These are phyloP conservation scores for Hyposmocoma kahamanoa DNA, from an alignment of 1,140 invertebrate genomes.

Conservation along the genomic window DNA sequence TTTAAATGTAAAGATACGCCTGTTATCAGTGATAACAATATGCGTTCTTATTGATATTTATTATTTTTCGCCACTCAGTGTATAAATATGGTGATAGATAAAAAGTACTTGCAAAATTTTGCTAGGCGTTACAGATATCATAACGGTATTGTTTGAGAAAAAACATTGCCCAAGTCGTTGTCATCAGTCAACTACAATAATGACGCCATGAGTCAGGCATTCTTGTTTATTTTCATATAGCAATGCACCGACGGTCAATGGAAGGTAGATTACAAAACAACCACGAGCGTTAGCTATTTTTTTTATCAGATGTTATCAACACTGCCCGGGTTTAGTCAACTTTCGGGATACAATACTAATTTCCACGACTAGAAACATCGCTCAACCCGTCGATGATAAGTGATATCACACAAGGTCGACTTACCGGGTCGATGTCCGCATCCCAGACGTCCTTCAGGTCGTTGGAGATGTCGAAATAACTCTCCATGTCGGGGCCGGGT, in stretches of 20 bases:
- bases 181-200: neutral
- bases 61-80: no score
- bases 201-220: neutral
- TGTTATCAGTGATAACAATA: no score
- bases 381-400: constrained; percentile 42
- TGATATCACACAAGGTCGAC: constrained; percentile 59
- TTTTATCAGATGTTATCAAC: constrained; percentile 25
- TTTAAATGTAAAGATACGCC: no score
- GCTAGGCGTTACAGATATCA: no score
- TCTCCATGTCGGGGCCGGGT: constrained; percentile 75
- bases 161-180: no score
- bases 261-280: constrained; percentile 24
- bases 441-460: constrained; percentile 86
- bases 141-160: no score
- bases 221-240: constrained; percentile 2
- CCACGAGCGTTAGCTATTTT: constrained; percentile 3
- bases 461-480: constrained; percentile 80
- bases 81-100: no score
- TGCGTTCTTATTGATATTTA: no score
- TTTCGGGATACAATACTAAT: no score
- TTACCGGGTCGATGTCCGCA: constrained; percentile 84
- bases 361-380: no score
- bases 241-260: constrained; percentile 3
- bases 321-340: constrained; percentile 1
- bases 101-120: no score